These are phyloP conservation scores for Agelas oroides DNA, from an alignment of 37 sponge, comb jelly and placozoan genomes.

Conservation along the genomic window DNA sequence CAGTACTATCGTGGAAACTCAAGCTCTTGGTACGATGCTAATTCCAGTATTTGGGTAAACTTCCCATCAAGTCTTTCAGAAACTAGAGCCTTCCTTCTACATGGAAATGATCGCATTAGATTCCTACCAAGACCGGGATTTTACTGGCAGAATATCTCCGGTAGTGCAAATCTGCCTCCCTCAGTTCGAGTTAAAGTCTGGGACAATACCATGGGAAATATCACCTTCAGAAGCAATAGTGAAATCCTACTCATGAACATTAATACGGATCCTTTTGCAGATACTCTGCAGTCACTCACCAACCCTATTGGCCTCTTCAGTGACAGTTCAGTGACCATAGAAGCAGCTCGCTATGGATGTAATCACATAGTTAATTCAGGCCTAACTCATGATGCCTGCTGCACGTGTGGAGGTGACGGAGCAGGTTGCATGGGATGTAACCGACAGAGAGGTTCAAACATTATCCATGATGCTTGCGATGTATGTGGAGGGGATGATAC, in stretches of 20 bases:
- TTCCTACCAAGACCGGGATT: conserved; percentile 70
- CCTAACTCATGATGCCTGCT: conserved; percentile 72
- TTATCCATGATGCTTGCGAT: conserved; percentile 59
- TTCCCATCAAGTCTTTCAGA: conserved; percentile 60
- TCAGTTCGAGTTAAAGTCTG: conserved; percentile 73
- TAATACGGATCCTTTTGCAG: conserved; percentile 72
- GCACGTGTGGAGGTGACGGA: conserved; percentile 89
- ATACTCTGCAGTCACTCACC: conserved; percentile 54
- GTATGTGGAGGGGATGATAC: conserved; percentile 43
- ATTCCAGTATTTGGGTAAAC: conserved; percentile 62
- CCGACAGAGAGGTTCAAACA: conserved; percentile 33
- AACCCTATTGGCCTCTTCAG: conserved; percentile 76
- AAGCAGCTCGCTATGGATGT: conserved; percentile 73
- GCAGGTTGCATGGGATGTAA: conserved; percentile 69
- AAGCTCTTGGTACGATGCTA: not conserved
- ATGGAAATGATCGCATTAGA: conserved; percentile 68
- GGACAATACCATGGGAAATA: conserved; percentile 63
- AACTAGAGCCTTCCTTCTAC: conserved; percentile 67
- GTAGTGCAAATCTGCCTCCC: conserved; percentile 24
- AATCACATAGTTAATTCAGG: conserved; percentile 75
- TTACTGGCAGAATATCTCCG: conserved; percentile 50
- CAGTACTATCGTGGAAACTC: conserved; percentile 75
- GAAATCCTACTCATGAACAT: conserved; percentile 49
- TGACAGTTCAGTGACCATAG: conserved; percentile 14
- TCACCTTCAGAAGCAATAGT: not conserved